Base-by-base conservation (phyloP, 2,797 vertebrate species). In the Eulemur coronatus region DNA sequence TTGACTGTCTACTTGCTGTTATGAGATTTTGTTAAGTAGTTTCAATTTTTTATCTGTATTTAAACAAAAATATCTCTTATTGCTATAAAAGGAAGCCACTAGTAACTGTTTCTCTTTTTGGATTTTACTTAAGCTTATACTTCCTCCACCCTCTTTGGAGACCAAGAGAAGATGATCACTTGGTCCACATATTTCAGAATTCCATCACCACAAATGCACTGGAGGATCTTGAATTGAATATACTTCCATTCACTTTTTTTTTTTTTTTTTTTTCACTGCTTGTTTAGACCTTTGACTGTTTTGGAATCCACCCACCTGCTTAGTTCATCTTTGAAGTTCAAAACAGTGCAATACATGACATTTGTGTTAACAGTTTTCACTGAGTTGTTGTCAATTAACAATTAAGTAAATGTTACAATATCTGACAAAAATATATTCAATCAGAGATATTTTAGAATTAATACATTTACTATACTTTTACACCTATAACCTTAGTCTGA, bases 11-110 rank as follows among this genome's bases (percentile, higher is more conserved):
- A 92, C 57, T 92, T 96, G 86, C 75, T 84, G 6, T 81, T 97
- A 95, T 75, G 35, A 94, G 92, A 96, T 96, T 97, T 97, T 96
- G 85, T 80, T 96, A 95, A 92, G 72, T 72, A 85, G 90, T 96
- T 94, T 98, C 89, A 94, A 95, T 91, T 88, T 96, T 96, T 96
- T 61, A 96, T 96, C 94, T 95, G 59, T 97, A 97, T 96, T 97
- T 97, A 98, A 98, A 97, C 75, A 97, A 96, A 98, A 93, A 98
- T 95, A 96, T 95, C 94, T 97, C 93, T 98, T 96, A 96, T 11
- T 86, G 2, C 24, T 92, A 72, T 97, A 96, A 82, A 80, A 95
- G 94, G 87, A 98, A 46, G 18, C 79, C 95, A 94, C 59, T 48
- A 85, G 52, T 65, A 95, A 46, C 84, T 82, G 94, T 88, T 98